Evolutionary conservation across 92 coral and sea anemone species (phyloP).

Genomic region (Porites evermanni): DNA sequence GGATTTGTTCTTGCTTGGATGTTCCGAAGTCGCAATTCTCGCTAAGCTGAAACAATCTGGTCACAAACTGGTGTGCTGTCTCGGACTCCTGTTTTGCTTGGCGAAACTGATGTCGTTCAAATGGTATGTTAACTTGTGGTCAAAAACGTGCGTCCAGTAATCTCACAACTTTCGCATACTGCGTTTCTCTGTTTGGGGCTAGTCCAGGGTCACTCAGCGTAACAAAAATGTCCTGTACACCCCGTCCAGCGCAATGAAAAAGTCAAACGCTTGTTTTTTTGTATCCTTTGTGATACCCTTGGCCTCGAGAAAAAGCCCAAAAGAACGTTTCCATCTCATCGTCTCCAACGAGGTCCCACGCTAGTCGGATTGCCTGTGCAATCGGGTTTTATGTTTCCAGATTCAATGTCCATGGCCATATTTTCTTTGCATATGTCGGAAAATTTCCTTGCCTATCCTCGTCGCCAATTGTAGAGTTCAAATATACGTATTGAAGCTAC

Average conservation of each 20-base stretch:
- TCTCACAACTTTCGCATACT: constrained; percentile 17
- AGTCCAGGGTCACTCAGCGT: constrained; percentile 12
- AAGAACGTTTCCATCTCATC: constrained; percentile 53
- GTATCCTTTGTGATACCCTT: constrained; percentile 47
- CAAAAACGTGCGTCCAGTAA: constrained; percentile 12
- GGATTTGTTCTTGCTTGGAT: constrained; percentile 5
- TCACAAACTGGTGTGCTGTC: neutral
- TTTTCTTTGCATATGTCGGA: neutral
- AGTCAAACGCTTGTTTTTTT: constrained; percentile 23
- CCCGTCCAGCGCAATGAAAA: constrained; percentile 28
- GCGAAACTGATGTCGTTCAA: neutral
- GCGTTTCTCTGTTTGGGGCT: neutral
- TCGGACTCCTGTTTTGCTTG: neutral
- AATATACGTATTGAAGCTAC: too few relatives aligned
- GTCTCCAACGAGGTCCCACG: constrained; percentile 55
- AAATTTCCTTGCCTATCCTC: too few relatives aligned
- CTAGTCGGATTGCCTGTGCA: constrained; percentile 60
- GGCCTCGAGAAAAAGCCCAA: constrained; percentile 63
- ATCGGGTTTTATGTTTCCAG: constrained; percentile 47
- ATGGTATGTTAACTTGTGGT: neutral
- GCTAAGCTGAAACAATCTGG: neutral
- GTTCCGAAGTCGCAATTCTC: neutral
- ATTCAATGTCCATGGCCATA: constrained; percentile 49
- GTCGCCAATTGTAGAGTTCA: too few relatives aligned
- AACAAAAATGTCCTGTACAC: neutral